Conservation (phyloP, 2,888 invertebrate genomes). For the Embidobia sp. region DNA sequence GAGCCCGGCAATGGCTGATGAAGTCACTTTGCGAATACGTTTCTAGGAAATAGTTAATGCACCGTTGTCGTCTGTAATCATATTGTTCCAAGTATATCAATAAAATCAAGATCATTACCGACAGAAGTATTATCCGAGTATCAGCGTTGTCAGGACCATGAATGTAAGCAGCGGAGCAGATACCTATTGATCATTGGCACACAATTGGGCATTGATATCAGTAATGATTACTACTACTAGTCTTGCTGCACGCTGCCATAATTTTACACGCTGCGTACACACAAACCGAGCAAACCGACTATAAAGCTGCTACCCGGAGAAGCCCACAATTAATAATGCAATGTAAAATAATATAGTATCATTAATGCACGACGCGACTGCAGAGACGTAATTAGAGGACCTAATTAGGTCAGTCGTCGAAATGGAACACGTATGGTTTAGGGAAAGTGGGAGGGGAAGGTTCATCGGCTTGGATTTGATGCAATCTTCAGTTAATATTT, state of each 20-base stretch:
- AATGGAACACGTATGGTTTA: too few species aligned
- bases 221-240: slow-evolving; percentile 44
- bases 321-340: slow-evolving; percentile 39
- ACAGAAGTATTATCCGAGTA: slow-evolving; percentile 38
- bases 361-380: slow-evolving; percentile 22
- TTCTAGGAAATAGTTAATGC: slow-evolving; percentile 36
- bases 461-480: too few species aligned
- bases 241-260: slow-evolving; percentile 26
- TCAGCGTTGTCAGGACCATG: slow-evolving; percentile 22
- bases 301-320: slow-evolving; percentile 15
- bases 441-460: too few species aligned
- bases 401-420: slow-evolving; percentile 23
- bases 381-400: slow-evolving; percentile 26
- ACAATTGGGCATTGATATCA: slow-evolving; percentile 44
- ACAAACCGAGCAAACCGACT: slow-evolving; percentile 21
- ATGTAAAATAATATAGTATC: slow-evolving; percentile 39
- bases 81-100: slow-evolving; percentile 15
- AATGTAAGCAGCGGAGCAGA: slow-evolving; percentile 35
- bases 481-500: too few species aligned
- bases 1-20: too few species aligned
- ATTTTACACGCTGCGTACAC: slow-evolving; percentile 39
- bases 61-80: slow-evolving; percentile 17
- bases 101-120: slow-evolving; percentile 46
- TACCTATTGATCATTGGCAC: slow-evolving; percentile 49
- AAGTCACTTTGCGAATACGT: slow-evolving; percentile 1